Conservation (phyloP, 2,888 invertebrate genomes). For the Tigriopus californicus region DNA sequence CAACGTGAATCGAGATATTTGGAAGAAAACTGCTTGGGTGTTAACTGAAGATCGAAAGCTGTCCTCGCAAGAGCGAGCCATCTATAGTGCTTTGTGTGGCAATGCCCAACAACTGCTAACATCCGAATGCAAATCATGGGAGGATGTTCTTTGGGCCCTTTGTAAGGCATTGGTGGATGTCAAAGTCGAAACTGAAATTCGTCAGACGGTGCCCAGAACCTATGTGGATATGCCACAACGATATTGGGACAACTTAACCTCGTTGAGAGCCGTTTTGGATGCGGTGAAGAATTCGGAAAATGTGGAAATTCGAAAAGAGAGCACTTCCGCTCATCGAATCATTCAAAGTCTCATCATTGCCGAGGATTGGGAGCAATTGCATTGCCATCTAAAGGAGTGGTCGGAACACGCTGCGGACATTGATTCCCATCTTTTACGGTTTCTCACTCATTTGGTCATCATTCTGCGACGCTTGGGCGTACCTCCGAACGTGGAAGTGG, state of each 20-base stretch:
- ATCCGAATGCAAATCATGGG: constrained; percentile 51
- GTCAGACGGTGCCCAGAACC: constrained; percentile 37
- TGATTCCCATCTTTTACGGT: not conserved
- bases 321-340: constrained; percentile 45
- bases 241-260: constrained; percentile 44
- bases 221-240: constrained; percentile 41
- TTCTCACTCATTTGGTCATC: constrained; percentile 14
- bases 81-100: constrained; percentile 61
- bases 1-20: constrained; percentile 48
- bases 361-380: constrained; percentile 45
- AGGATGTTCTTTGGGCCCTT: constrained; percentile 76
- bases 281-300: constrained; percentile 43
- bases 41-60: constrained; percentile 27
- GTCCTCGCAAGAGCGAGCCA: constrained; percentile 35
- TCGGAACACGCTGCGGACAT: constrained; percentile 24
- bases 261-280: constrained; percentile 45
- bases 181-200: constrained; percentile 57
- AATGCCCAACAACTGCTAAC: constrained; percentile 50
- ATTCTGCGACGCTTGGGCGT: constrained; percentile 18
- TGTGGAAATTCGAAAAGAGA: constrained; percentile 36
- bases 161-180: constrained; percentile 60
- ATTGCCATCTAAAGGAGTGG: constrained; percentile 50
- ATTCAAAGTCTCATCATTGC: constrained; percentile 71
- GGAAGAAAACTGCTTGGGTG: constrained; percentile 38
- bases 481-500: not conserved